Conservation (phyloP, 2,113 vertebrate species). For the Chaenocephalus aceratus region DNA sequence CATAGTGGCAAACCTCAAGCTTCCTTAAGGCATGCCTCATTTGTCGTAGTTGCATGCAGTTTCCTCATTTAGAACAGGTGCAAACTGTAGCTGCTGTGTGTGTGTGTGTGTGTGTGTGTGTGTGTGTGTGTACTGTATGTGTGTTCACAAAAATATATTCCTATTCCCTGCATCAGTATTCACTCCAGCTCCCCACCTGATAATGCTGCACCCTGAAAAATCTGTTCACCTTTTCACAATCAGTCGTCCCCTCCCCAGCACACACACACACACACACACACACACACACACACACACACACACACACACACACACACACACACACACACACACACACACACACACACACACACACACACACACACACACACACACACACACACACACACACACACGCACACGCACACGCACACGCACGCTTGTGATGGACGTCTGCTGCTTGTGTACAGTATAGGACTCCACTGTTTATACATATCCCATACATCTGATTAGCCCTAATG, state of each 20-base stretch:
- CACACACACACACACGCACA: slow-evolving; percentile 22
- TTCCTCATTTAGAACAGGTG: slow-evolving; percentile 74
- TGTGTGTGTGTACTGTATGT: slow-evolving; percentile 6
- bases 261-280: slow-evolving; percentile 19
- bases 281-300: slow-evolving; percentile 1
- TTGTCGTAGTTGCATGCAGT: slow-evolving; percentile 56
- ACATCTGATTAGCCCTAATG: slow-evolving; percentile 77
- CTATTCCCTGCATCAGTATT: slow-evolving; percentile 67
- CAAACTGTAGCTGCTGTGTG: slow-evolving; percentile 37
- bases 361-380: background rate
- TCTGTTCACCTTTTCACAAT: slow-evolving; percentile 57
- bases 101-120: too few species aligned
- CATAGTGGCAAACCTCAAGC: slow-evolving; percentile 46
- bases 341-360: background rate
- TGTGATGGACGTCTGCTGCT: slow-evolving; percentile 41
- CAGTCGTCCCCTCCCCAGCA: slow-evolving; percentile 36
- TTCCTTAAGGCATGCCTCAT: slow-evolving; percentile 63
- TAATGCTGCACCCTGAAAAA: slow-evolving; percentile 69
- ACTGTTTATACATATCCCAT: slow-evolving; percentile 77
- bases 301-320: background rate
- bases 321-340: slow-evolving; percentile 5
- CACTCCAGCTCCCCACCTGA: slow-evolving; percentile 65
- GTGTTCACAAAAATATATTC: slow-evolving; percentile 69
- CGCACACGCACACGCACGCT: background rate
- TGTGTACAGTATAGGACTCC: slow-evolving; percentile 33